Evolutionary conservation across 2,888 invertebrate species (phyloP).

Genomic region (Apeira syringaria): DNA sequence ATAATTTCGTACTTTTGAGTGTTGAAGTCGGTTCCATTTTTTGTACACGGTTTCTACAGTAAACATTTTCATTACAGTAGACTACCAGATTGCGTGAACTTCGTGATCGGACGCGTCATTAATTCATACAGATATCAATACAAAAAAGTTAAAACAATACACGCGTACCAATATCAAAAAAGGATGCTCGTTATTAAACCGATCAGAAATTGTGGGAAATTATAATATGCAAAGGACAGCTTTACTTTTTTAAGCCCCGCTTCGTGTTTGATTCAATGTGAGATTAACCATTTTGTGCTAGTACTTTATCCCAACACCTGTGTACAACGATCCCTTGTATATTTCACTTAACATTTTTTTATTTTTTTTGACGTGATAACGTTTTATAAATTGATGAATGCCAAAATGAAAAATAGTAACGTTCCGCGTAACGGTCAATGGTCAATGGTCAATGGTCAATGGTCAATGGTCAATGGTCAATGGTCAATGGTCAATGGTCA

Average conservation of each 20-base stretch:
- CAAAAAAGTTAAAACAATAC: conserved; percentile 10
- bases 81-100: background rate
- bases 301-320: conserved; percentile 57
- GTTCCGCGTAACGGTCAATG: too few relatives aligned
- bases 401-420: too few relatives aligned
- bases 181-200: conserved; percentile 21
- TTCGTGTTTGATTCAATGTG: conserved; percentile 47
- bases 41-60: too few relatives aligned
- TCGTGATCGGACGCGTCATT: conserved; percentile 2
- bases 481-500: too few relatives aligned
- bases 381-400: too few relatives aligned
- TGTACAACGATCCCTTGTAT: conserved; percentile 35
- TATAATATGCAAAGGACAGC: conserved; percentile 24
- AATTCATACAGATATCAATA: conserved; percentile 1
- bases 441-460: too few relatives aligned
- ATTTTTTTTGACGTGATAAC: too few relatives aligned
- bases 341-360: too few relatives aligned
- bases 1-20: too few relatives aligned
- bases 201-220: conserved; percentile 23
- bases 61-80: too few relatives aligned
- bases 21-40: too few relatives aligned
- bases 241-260: conserved; percentile 39
- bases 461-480: too few relatives aligned
- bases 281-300: conserved; percentile 51
- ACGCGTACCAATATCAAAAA: conserved; percentile 11